A percentile compares a stretch with the other conserved stretches of the same genome.
Conservation (phyloP, 2,113 vertebrate genomes). For the Uria lomvia region DNA sequence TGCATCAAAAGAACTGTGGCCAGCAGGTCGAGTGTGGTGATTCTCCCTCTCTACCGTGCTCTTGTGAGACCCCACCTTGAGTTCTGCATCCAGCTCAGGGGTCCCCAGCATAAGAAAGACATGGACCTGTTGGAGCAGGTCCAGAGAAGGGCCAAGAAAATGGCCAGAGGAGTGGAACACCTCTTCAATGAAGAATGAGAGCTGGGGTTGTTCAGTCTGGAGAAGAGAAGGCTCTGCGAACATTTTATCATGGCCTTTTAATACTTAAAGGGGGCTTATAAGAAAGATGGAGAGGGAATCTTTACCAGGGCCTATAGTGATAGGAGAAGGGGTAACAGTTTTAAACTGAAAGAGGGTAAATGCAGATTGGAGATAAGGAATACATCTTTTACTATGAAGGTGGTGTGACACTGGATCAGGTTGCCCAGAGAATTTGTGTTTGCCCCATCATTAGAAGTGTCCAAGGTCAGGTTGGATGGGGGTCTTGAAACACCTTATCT, state of each 20-base stretch:
- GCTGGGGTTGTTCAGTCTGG: neutral
- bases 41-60: neutral
- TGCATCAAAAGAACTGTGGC: rapidly evolving
- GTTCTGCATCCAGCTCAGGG: rapidly evolving
- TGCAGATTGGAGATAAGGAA: neutral
- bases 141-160: neutral
- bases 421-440: neutral
- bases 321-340: neutral
- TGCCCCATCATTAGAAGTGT: neutral
- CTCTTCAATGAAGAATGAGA: neutral
- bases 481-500: neutral
- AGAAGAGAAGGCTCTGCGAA: neutral
- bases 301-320: neutral
- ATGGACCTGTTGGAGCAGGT: rapidly evolving
- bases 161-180: neutral
- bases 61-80: neutral
- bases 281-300: neutral
- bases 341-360: neutral
- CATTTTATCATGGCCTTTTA: neutral
- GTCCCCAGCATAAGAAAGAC: neutral
- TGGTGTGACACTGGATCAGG: neutral
- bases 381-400: neutral
- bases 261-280: neutral
- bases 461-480: neutral
- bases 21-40: neutral